Percentiles rank a stretch among this genome's conserved stretches.
Conservation (phyloP, 2,113 vertebrate species). For the Riparia riparia region DNA sequence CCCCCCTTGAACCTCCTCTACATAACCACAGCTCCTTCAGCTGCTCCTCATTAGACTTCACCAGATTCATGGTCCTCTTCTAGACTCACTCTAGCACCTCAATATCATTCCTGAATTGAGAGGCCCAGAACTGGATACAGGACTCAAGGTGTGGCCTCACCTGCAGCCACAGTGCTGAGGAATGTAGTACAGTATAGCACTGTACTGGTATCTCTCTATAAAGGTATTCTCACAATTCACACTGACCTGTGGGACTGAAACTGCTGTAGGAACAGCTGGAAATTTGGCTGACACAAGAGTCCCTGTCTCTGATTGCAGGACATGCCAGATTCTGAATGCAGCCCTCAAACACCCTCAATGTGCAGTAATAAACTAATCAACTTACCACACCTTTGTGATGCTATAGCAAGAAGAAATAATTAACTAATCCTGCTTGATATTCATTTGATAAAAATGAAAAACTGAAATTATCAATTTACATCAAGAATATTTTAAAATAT, state of each 20-base stretch:
- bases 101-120: background rate
- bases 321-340: background rate
- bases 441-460: background rate
- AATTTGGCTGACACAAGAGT: background rate
- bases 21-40: background rate
- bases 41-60: background rate
- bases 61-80: background rate
- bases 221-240: background rate
- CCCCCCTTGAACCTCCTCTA: background rate
- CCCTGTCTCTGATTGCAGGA: background rate
- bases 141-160: background rate
- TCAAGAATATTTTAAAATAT: background rate
- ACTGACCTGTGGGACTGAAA: background rate
- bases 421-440: background rate
- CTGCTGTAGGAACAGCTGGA: background rate
- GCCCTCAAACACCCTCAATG: background rate
- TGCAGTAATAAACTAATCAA: background rate
- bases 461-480: background rate
- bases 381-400: background rate
- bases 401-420: background rate
- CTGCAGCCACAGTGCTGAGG: background rate
- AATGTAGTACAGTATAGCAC: background rate
- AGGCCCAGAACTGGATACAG: background rate
- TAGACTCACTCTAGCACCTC: background rate
- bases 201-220: background rate